A percentile compares a stretch with the other conserved stretches of the same genome.
Conservation (phyloP, 2,888 invertebrate species). For the Stramonita haemastoma region DNA sequence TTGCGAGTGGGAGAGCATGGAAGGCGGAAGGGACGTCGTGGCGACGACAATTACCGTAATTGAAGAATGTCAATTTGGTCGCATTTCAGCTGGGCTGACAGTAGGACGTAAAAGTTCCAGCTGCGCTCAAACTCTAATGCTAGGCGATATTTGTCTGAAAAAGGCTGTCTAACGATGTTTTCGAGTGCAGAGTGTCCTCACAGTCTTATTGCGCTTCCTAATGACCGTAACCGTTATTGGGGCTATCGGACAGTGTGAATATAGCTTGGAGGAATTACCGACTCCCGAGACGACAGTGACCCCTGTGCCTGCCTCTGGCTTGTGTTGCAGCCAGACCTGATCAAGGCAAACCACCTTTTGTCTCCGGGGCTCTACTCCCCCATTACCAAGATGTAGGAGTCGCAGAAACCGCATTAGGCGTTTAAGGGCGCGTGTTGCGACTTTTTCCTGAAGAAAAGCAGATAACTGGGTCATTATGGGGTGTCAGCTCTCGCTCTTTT, state of each 20-base stretch:
- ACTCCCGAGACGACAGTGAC: slow-evolving; percentile 27
- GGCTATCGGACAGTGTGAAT: slow-evolving; percentile 41
- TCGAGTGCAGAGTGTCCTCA: neutral
- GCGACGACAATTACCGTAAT: slow-evolving; percentile 44
- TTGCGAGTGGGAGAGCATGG: slow-evolving; percentile 42
- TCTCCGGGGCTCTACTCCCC: slow-evolving; percentile 23
- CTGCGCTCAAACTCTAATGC: slow-evolving; percentile 40
- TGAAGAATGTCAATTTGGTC: slow-evolving; percentile 44
- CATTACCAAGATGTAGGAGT: slow-evolving; percentile 38
- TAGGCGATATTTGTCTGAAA: slow-evolving; percentile 41
- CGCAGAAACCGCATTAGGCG: slow-evolving; percentile 40
- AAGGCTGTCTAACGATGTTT: slow-evolving; percentile 25
- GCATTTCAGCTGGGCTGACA: slow-evolving; percentile 41
- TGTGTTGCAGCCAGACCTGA: slow-evolving; percentile 30
- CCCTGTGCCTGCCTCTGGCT: slow-evolving; percentile 30
- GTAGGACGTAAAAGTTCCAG: slow-evolving; percentile 44
- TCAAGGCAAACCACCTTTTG: slow-evolving; percentile 31
- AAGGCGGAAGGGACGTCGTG: slow-evolving; percentile 22
- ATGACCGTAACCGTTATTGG: slow-evolving; percentile 45
- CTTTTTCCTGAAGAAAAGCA: slow-evolving; percentile 36
- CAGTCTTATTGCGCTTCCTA: slow-evolving; percentile 43
- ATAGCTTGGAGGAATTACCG: slow-evolving; percentile 39
- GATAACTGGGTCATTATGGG: slow-evolving; percentile 42
- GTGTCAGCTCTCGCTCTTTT: slow-evolving; percentile 28
- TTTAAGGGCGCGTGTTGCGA: slow-evolving; percentile 20